A percentile compares a stretch with the other conserved stretches of the same genome.
Conservation (phyloP, 2,888 invertebrate species). For the Cephus sareptanus region DNA sequence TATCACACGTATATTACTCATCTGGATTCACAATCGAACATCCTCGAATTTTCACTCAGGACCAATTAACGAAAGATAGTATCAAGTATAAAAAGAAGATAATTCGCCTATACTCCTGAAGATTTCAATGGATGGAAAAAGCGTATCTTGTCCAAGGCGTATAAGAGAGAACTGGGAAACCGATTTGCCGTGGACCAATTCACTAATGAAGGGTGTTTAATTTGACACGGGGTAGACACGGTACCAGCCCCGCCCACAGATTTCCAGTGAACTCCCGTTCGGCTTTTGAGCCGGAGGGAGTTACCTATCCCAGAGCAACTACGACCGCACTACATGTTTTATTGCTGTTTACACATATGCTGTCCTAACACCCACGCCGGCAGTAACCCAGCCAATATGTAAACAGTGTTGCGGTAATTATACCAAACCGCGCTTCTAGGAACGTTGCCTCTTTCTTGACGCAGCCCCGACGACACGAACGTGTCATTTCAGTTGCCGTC, state of each 20-base stretch:
- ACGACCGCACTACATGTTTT: constrained; percentile 49
- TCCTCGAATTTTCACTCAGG: not conserved
- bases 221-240: constrained; percentile 22
- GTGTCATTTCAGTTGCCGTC: constrained; percentile 20
- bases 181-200: constrained; percentile 27
- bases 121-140: not conserved
- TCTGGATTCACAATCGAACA: not conserved
- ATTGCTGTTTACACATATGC: constrained; percentile 61
- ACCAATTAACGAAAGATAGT: not conserved
- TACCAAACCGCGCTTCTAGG: constrained; percentile 39
- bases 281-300: constrained; percentile 28
- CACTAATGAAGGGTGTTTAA: constrained; percentile 48
- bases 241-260: constrained; percentile 43
- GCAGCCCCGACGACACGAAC: constrained; percentile 6
- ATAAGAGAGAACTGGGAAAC: not conserved
- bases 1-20: not conserved
- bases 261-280: constrained; percentile 37
- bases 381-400: constrained; percentile 52
- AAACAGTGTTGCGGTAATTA: constrained; percentile 58
- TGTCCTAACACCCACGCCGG: constrained; percentile 53
- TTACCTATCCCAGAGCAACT: constrained; percentile 38
- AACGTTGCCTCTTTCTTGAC: constrained; percentile 19
- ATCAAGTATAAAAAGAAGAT: not conserved
- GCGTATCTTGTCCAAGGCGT: not conserved
- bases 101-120: not conserved